Conservation (phyloP, 2,113 vertebrate species). For the Thalassarche chlororhynchos region DNA sequence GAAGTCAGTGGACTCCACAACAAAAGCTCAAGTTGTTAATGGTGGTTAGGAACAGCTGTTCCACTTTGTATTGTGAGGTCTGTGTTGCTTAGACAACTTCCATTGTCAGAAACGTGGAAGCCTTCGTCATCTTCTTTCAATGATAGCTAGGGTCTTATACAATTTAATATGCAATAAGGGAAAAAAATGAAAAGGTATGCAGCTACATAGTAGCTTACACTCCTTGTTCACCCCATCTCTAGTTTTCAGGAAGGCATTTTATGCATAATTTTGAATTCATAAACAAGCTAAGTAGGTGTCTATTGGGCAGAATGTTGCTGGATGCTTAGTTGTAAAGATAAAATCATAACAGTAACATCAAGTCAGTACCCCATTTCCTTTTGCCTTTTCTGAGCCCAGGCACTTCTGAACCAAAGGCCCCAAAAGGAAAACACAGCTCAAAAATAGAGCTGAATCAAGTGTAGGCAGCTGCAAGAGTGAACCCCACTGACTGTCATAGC, state of each 20-base stretch:
- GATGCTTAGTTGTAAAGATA: not conserved
- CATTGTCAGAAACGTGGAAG: not conserved
- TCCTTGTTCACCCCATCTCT: not conserved
- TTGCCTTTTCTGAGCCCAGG: not conserved
- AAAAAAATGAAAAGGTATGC: not conserved
- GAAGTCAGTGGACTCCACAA: not conserved
- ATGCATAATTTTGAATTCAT: not conserved
- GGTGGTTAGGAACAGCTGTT: not conserved
- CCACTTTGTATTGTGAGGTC: not conserved
- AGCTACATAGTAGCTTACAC: not conserved
- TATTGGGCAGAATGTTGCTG: not conserved
- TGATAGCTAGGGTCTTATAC: not conserved
- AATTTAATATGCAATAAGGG: not conserved
- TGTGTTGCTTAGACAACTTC: not conserved
- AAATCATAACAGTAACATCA: not conserved
- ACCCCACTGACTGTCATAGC: slow-evolving; percentile 44
- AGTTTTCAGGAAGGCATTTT: not conserved
- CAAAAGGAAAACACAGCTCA: not conserved
- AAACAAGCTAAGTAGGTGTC: not conserved
- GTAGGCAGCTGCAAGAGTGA: slow-evolving; percentile 60
- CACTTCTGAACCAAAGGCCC: not conserved
- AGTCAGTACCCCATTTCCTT: not conserved
- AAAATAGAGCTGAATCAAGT: slow-evolving; percentile 42
- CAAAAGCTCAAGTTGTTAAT: not conserved
- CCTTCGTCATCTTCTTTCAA: not conserved